phyloP scores from a whole-genome alignment of 1,140 invertebrate species.

The Brachionus koreanus region DNA sequence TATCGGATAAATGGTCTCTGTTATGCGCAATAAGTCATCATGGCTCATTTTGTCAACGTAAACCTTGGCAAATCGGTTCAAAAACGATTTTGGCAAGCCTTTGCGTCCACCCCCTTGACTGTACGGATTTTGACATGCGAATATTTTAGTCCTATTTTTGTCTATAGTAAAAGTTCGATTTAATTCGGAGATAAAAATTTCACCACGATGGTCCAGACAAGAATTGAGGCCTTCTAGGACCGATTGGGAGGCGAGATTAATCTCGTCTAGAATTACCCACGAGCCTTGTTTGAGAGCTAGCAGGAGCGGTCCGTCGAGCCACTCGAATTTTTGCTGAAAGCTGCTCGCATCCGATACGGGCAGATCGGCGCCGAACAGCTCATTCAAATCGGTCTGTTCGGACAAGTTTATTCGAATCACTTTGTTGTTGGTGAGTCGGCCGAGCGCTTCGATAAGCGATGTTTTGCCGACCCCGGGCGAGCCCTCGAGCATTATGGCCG shows the following conservation, averaged over 20 bases:
- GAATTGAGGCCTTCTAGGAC: constrained; percentile 97
- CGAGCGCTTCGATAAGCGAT: constrained; percentile 84
- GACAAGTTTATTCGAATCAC: constrained; percentile 92
- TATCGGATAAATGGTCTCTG: constrained; percentile 58
- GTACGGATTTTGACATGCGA: constrained; percentile 97
- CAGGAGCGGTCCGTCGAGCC: constrained; percentile 91
- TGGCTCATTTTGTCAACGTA: constrained; percentile 75
- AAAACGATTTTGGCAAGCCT: constrained; percentile 89
- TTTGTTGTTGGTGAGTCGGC: constrained; percentile 72
- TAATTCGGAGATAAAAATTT: constrained; percentile 91
- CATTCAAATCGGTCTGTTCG: constrained; percentile 95
- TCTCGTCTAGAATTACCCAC: constrained; percentile 96
- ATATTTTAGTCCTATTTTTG: constrained; percentile 71
- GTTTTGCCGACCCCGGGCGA: constrained; percentile 98
- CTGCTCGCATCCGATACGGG: constrained; percentile 67
- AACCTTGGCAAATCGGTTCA: constrained; percentile 84
- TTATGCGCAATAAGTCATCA: constrained; percentile 70
- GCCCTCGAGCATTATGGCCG: constrained; percentile 91
- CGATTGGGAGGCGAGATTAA: constrained; percentile 93
- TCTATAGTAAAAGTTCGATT: constrained; percentile 75
- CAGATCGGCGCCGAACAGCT: constrained; percentile 95
- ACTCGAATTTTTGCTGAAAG: constrained; percentile 67
- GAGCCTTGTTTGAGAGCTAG: constrained; percentile 82
- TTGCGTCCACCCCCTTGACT: constrained; percentile 88
- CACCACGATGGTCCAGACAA: constrained; percentile 92